Conservation (phyloP, 2,113 vertebrate genomes). For the Rhodinocichla rosea region DNA sequence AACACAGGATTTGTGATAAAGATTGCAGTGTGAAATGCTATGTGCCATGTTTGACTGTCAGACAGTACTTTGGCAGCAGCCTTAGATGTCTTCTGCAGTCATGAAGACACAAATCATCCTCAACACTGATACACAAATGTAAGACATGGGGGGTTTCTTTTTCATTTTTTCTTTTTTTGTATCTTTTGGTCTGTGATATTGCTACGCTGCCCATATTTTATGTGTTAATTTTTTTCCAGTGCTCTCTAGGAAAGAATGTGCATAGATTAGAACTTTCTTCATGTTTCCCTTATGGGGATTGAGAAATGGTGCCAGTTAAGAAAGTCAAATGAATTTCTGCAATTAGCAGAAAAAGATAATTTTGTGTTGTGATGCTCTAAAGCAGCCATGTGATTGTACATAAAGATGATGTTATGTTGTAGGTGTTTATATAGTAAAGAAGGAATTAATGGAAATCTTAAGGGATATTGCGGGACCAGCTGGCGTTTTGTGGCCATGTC, state of each 20-base stretch:
- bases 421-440: background rate
- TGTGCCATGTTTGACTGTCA: background rate
- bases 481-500: background rate
- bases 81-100: background rate
- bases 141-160: background rate
- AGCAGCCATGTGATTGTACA: background rate
- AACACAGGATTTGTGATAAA: background rate
- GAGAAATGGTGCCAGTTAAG: background rate
- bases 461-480: background rate
- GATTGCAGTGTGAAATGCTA: background rate
- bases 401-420: background rate
- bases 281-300: background rate
- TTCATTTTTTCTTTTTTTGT: background rate
- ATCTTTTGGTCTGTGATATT: background rate
- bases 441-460: background rate
- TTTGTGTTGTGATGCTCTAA: background rate
- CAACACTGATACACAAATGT: accelerated
- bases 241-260: background rate
- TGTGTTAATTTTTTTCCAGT: background rate
- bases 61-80: background rate
- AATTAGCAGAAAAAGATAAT: background rate
- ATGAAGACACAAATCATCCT: background rate
- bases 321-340: background rate
- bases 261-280: background rate
- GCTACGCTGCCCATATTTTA: background rate